A percentile compares a stretch with the other conserved stretches of the same genome.
phyloP scores from a whole-genome alignment of 2,888 invertebrate species.

The Polia nebulosa region DNA sequence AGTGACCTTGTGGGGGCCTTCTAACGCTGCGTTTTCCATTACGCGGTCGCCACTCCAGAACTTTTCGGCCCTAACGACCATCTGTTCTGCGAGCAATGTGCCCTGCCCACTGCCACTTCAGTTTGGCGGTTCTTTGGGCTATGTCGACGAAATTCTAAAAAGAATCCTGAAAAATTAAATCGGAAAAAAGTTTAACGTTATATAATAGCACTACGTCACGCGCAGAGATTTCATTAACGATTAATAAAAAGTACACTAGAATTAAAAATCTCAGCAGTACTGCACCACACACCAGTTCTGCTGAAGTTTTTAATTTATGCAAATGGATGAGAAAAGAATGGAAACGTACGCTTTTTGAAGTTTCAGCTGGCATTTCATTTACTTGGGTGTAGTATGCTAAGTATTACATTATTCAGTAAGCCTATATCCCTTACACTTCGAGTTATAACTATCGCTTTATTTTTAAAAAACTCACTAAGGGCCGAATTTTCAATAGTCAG shows the following conservation, averaged over 20 bases:
- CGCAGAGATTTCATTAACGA: slow-evolving; percentile 14
- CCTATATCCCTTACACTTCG: neutral
- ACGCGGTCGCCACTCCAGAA: too few species aligned
- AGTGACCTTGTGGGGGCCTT: too few species aligned
- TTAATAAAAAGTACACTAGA: slow-evolving; percentile 26
- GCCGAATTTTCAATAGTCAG: too few species aligned
- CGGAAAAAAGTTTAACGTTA: neutral
- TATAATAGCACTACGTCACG: neutral
- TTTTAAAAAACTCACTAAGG: too few species aligned
- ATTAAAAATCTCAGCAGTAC: slow-evolving; percentile 38
- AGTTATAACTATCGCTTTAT: too few species aligned
- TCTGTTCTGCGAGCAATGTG: too few species aligned
- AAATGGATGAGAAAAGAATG: slow-evolving; percentile 45
- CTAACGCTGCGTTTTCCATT: too few species aligned
- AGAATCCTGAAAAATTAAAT: neutral
- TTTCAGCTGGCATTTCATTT: slow-evolving; percentile 42
- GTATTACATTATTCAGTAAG: slow-evolving; percentile 2
- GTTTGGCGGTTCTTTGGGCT: too few species aligned
- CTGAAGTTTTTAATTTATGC: slow-evolving; percentile 54
- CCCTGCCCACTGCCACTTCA: too few species aligned
- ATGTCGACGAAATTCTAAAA: too few species aligned
- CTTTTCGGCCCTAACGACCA: too few species aligned
- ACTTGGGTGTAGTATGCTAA: slow-evolving; percentile 21
- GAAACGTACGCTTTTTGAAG: slow-evolving; percentile 36
- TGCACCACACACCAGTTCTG: slow-evolving; percentile 1